A percentile compares a stretch with the other conserved stretches of the same genome.
phyloP scores from a whole-genome alignment of 1,140 invertebrate species.

The Diachasmimorpha longicaudata region DNA sequence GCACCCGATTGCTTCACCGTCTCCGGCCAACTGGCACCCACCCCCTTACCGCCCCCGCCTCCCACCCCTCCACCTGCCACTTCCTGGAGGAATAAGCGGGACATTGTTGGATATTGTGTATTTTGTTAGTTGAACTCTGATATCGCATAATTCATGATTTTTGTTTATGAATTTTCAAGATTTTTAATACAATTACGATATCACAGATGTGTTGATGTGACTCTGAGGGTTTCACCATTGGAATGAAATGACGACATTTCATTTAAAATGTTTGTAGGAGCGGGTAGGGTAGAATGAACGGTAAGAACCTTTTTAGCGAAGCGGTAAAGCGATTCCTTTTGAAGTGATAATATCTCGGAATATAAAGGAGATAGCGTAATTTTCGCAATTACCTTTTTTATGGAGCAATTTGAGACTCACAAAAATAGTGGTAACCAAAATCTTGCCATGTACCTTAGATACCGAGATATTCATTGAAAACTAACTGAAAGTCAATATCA shows the following conservation, averaged over 20 bases:
- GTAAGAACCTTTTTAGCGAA: too few relatives aligned
- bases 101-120: conserved; percentile 38
- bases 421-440: too few relatives aligned
- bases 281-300: too few relatives aligned
- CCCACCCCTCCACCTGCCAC: conserved; percentile 65
- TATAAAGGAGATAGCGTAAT: too few relatives aligned
- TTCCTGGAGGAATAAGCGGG: conserved; percentile 62
- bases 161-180: not conserved
- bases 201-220: not conserved
- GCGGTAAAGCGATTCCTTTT: too few relatives aligned
- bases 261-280: too few relatives aligned
- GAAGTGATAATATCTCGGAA: too few relatives aligned
- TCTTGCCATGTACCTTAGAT: too few relatives aligned
- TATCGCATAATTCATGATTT: not conserved
- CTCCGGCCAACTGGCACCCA: conserved; percentile 67
- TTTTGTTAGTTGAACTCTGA: conserved; percentile 31
- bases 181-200: not conserved
- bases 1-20: conserved; percentile 71
- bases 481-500: too few relatives aligned
- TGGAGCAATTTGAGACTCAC: too few relatives aligned
- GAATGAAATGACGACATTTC: not conserved
- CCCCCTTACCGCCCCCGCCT: conserved; percentile 67
- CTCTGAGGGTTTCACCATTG: not conserved
- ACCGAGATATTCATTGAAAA: too few relatives aligned
- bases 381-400: too few relatives aligned